Percentiles rank a stretch among this genome's conserved stretches.
These are phyloP conservation scores for Furcula furcula DNA, from an alignment of 2,888 invertebrate species.

Conservation along the genomic window DNA sequence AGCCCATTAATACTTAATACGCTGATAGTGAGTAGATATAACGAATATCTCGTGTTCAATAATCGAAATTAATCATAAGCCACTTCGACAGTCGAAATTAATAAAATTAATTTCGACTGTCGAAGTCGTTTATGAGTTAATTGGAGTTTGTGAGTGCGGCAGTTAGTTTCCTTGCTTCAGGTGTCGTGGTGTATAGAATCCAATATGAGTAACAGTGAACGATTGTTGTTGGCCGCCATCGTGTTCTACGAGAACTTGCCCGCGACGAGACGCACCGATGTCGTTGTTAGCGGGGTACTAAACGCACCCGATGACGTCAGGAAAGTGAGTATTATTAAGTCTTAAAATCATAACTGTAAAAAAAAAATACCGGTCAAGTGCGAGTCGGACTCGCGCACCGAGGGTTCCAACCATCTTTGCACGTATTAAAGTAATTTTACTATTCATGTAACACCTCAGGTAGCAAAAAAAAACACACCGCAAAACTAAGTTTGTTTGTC, in stretches of 20 bases:
- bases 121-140: no score
- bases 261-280: constrained; percentile 17
- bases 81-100: no score
- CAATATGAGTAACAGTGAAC: constrained; percentile 26
- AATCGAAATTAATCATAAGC: not conserved
- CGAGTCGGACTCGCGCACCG: no score
- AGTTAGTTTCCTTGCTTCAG: constrained; percentile 21
- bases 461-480: no score
- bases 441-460: no score
- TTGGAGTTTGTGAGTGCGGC: no score
- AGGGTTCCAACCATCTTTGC: no score
- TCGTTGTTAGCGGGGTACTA: constrained; percentile 32
- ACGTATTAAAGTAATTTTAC: no score
- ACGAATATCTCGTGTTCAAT: not conserved
- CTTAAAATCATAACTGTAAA: no score
- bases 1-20: not conserved
- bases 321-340: constrained; percentile 25
- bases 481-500: no score
- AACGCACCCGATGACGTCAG: constrained; percentile 28
- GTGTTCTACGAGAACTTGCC: constrained; percentile 40
- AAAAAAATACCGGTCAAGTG: no score
- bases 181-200: constrained; percentile 39
- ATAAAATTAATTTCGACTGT: no score
- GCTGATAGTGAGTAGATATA: not conserved
- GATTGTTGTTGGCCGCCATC: constrained; percentile 35